A percentile compares a stretch with the other conserved stretches of the same genome.
Conservation (phyloP, 2,797 vertebrate species). For the Aselliscus stoliczkanus region DNA sequence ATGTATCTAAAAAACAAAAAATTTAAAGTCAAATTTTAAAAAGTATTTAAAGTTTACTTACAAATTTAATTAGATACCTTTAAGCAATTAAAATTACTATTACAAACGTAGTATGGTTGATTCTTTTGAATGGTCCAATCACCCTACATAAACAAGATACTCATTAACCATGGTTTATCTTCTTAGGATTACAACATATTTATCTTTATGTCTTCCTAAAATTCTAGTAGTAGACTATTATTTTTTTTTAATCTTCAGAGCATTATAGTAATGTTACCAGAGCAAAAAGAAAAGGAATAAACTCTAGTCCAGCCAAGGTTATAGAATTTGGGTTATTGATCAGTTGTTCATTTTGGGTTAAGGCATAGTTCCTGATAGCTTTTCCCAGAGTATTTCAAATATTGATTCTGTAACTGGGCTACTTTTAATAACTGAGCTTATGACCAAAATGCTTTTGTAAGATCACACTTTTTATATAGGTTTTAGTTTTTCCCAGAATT, state of each 20-base stretch:
- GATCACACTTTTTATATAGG: not conserved
- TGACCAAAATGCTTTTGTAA: not conserved
- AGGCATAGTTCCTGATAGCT: not conserved
- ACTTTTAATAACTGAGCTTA: conserved; percentile 16
- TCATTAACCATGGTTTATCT: not conserved
- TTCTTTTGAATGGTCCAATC: not conserved
- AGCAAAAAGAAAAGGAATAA: conserved; percentile 2
- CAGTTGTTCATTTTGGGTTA: not conserved
- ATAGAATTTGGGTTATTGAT: not conserved
- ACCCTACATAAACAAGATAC: not conserved
- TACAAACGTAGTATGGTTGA: not conserved
- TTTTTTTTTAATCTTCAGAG: conserved; percentile 17
- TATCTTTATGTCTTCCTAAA: not conserved
- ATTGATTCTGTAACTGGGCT: not conserved
- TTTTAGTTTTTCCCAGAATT: conserved; percentile 13
- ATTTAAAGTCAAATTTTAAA: not conserved
- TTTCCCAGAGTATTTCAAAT: not conserved
- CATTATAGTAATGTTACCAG: not conserved
- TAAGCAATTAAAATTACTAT: conserved; percentile 6
- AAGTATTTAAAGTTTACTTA: not conserved
- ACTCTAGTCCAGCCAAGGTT: not conserved
- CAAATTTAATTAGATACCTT: conserved; percentile 4
- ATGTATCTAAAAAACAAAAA: conserved; percentile 1
- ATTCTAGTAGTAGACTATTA: not conserved
- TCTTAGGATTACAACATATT: not conserved